Evolutionary conservation across 2,113 vertebrate genomes (phyloP), one percentile per base, ranked within the genome.

Genomic region (Reinhardtius hippoglossoides): DNA sequence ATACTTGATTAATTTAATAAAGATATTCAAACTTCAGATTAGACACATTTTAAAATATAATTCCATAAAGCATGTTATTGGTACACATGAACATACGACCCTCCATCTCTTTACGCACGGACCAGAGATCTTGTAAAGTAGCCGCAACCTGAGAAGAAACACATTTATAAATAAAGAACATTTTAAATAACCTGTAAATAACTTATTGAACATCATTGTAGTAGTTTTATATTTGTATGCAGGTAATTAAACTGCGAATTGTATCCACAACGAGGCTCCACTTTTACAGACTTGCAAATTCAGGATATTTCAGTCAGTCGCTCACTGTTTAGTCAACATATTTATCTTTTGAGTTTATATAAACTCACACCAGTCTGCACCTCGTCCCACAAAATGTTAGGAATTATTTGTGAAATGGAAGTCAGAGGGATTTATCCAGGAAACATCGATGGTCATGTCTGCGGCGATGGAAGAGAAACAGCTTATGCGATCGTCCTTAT

Each of bases 151-250:
- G 18, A 35, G 56, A 46, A 57, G 58, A 5, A 37, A 64, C 59
- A 37, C 27, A 26, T 75, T 78, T 83, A 26, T 70, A 72, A 86
- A 88, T 88, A 87, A 87, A 88, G 21, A 63, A 63, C 0, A 24
- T 74, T 79, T 78, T 42, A 15, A 74, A 75, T 20, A 0, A 63
- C 1, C 3, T 35, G 9, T 15, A 18, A 3, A 26, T 10, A 15
- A 37, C 3, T 71, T 31, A 8, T 69, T 76, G 56, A 60, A 24
- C 20, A 42, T 79, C n/a, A 24, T 58, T 13, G 42, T 54, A 56
- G 7, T 70, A 1, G 15, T 74, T 78, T 61, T 12, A 6, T 23
- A 54, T 71, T 58, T 71, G 64, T 57, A 52, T 1, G 0, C 2
- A 18, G 15, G 5, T 5, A 20, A 14, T n/a, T 27, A 10, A 65